Conservation (phyloP, 2,113 vertebrate species). For the Papio anubis region DNA sequence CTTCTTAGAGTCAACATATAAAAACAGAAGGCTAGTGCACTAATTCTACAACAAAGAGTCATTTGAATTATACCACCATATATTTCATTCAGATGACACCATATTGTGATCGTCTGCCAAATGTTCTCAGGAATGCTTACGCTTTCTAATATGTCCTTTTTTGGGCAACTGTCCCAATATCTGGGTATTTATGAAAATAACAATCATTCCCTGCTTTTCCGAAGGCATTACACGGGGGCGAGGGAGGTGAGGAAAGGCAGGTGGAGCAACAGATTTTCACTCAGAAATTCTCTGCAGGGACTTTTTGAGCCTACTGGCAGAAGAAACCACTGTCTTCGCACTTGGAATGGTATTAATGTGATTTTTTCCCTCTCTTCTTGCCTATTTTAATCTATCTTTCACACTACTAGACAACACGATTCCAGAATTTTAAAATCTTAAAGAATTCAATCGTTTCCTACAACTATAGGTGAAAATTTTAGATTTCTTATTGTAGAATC, state of each 20-base stretch:
- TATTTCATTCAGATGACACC: not conserved
- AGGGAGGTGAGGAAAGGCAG: too few species aligned
- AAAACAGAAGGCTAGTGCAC: not conserved
- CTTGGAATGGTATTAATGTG: not conserved
- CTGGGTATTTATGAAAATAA: not conserved
- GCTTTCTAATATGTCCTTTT: not conserved
- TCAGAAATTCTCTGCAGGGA: not conserved
- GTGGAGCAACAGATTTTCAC: not conserved
- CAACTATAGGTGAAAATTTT: not conserved
- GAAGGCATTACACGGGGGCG: accelerated
- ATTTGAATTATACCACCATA: not conserved
- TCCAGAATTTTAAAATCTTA: not conserved
- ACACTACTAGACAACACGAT: not conserved
- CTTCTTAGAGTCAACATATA: not conserved
- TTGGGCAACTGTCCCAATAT: not conserved
- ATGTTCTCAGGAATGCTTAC: not conserved
- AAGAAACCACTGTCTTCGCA: not conserved
- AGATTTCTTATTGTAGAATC: not conserved
- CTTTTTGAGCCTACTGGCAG: not conserved
- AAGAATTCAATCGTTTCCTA: not conserved
- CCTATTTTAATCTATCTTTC: not conserved
- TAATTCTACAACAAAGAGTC: not conserved
- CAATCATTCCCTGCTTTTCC: not conserved
- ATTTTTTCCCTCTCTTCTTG: not conserved
- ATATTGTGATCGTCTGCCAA: not conserved